phyloP scores from a whole-genome alignment of 2,797 vertebrate species.

The Onychomys arenicola region DNA sequence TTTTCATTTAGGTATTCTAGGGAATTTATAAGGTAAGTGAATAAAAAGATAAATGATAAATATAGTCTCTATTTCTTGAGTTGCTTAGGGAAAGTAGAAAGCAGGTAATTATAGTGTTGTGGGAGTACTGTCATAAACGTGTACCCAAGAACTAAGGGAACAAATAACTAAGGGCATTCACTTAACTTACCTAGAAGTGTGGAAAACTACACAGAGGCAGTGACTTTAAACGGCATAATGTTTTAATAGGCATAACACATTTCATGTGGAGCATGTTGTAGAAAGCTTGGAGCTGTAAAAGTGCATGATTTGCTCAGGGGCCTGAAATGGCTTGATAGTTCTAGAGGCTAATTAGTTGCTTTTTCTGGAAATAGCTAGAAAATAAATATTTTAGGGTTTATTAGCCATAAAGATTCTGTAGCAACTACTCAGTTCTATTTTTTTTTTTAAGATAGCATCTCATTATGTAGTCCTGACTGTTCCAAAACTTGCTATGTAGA shows the following conservation, averaged over 20 bases:
- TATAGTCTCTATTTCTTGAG: slow-evolving; percentile 55
- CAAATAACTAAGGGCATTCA: slow-evolving; percentile 25
- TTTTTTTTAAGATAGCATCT: background rate
- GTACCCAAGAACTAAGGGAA: slow-evolving; percentile 32
- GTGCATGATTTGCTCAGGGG: slow-evolving; percentile 28
- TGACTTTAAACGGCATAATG: slow-evolving; percentile 49
- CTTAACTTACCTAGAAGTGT: slow-evolving; percentile 50
- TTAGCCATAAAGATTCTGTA: slow-evolving; percentile 14
- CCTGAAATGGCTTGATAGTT: slow-evolving; percentile 43
- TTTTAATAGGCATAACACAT: slow-evolving; percentile 13
- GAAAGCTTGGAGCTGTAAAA: slow-evolving; percentile 48
- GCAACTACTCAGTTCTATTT: background rate
- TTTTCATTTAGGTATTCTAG: slow-evolving; percentile 49
- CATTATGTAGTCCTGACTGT: background rate
- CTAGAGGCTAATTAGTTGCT: slow-evolving; percentile 28
- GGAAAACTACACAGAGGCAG: slow-evolving; percentile 58
- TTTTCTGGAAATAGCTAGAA: slow-evolving; percentile 28
- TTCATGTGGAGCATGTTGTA: slow-evolving; percentile 33
- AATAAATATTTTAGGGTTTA: slow-evolving; percentile 46
- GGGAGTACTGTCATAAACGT: slow-evolving; percentile 14
- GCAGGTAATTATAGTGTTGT: slow-evolving; percentile 45
- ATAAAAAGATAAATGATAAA: slow-evolving; percentile 70
- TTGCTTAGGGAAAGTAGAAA: slow-evolving; percentile 58
- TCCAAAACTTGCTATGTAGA: background rate
- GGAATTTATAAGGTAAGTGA: slow-evolving; percentile 47